Evolutionary conservation across 1,140 invertebrate species (phyloP), one percentile per base, ranked within the genome.

Genomic region (Agrypnia vestita): DNA sequence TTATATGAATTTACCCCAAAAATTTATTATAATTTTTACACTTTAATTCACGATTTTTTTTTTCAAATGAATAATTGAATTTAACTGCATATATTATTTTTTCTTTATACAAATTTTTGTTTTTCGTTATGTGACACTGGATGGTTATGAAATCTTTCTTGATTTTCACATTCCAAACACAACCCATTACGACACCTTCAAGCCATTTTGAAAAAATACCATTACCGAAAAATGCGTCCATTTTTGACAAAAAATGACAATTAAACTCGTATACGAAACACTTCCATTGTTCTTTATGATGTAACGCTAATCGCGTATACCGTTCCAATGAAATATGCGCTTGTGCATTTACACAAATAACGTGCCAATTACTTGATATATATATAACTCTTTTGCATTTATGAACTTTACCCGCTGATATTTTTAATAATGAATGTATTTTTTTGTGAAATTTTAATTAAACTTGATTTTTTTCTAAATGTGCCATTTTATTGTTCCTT

Each of bases 121-220:
- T n/a, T n/a, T n/a, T n/a, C n/a, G n/a, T n/a, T n/a, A n/a, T n/a
- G n/a, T n/a, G n/a, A n/a, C n/a, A n/a, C 6, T 35, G 25, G 6
- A 56, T 56, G 53, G 53, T 62, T 71, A 51, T 47, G 67, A 71
- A 46, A 76, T 73, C 47, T 46, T 21, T 78, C 69, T 67, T 44
- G 80, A 76, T 81, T 62, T 46, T 73, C 9, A 80, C 64, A 74
- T 59, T 62, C 69, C 59, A 80, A 61, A 80, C 69, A 74, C 55
- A 74, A 80, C 72, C 53, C 15, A 21, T 13, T 64, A 53, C 25
- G 79, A 83, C 82, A 83, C 62, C 51, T 62, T 78, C 43, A 78
- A 78, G 76, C 53, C 25, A 51, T 78, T 15, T 71, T 49, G 64
- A 78, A 78, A 78, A 78, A 78, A 78, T 35, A 73, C 51, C 19